These are phyloP conservation scores for Keiferia lycopersicella DNA, from an alignment of 2,888 invertebrate species.

Conservation along the genomic window DNA sequence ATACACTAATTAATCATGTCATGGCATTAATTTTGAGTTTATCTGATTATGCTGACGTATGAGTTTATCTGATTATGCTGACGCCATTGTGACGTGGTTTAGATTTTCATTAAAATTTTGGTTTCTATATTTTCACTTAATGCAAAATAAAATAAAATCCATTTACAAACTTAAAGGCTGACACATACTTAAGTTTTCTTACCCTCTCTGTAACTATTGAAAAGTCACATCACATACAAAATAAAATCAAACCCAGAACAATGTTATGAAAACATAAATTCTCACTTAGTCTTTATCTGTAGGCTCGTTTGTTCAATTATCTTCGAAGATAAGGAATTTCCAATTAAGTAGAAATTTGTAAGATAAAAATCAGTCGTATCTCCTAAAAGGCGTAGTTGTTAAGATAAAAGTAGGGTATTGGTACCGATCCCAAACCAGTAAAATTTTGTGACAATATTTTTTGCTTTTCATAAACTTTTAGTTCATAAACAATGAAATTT, in stretches of 20 bases:
- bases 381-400: constrained; percentile 42
- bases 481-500: too few species aligned
- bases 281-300: constrained; percentile 64
- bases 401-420: constrained; percentile 35
- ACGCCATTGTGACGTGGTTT: too few species aligned
- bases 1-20: too few species aligned
- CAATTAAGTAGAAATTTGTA: constrained; percentile 68
- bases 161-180: neutral
- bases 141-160: too few species aligned
- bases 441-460: too few species aligned
- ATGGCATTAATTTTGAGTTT: too few species aligned
- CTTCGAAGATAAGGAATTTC: constrained; percentile 51
- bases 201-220: neutral
- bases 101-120: too few species aligned
- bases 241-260: constrained; percentile 1
- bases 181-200: neutral
- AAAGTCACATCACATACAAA: neutral
- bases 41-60: too few species aligned
- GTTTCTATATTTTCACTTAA: too few species aligned
- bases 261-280: constrained; percentile 61
- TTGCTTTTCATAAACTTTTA: too few species aligned
- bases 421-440: too few species aligned
- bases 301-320: constrained; percentile 64
- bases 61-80: too few species aligned
- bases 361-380: constrained; percentile 43